These are phyloP conservation scores for Neopelma chrysocephalum DNA, from an alignment of 2,797 vertebrate genomes.

Conservation along the genomic window DNA sequence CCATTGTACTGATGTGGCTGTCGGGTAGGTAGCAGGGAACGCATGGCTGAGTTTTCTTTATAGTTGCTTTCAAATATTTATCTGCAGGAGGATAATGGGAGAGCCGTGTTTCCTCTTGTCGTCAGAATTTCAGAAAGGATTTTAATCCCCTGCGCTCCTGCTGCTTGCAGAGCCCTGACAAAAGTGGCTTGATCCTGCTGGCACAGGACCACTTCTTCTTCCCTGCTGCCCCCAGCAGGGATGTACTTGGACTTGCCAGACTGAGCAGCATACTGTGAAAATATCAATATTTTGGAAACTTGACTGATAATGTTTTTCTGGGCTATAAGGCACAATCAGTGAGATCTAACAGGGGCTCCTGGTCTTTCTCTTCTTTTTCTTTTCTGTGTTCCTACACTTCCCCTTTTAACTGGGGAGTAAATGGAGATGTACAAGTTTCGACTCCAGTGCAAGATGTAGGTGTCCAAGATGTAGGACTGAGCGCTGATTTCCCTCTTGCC, in stretches of 20 bases:
- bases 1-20: neutral
- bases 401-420: neutral
- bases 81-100: constrained; percentile 25
- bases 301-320: neutral
- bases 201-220: neutral
- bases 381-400: neutral
- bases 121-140: constrained; percentile 23
- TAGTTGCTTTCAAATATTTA: constrained; percentile 61
- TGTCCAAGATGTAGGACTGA: neutral
- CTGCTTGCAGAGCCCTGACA: neutral
- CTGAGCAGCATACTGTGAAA: neutral
- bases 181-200: neutral
- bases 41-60: constrained; percentile 52
- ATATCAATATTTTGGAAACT: neutral
- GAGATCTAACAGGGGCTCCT: neutral
- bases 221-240: neutral
- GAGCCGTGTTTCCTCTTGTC: constrained; percentile 20
- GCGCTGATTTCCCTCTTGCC: neutral
- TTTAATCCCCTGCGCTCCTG: constrained; percentile 2
- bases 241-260: neutral
- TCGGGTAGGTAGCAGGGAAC: neutral
- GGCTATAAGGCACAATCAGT: neutral
- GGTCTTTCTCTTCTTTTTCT: neutral
- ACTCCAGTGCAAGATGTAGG: neutral
- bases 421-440: neutral